These are phyloP conservation scores for Diadema setosum DNA, from an alignment of 35 echinoderm and acorn worm genomes.

Conservation along the genomic window DNA sequence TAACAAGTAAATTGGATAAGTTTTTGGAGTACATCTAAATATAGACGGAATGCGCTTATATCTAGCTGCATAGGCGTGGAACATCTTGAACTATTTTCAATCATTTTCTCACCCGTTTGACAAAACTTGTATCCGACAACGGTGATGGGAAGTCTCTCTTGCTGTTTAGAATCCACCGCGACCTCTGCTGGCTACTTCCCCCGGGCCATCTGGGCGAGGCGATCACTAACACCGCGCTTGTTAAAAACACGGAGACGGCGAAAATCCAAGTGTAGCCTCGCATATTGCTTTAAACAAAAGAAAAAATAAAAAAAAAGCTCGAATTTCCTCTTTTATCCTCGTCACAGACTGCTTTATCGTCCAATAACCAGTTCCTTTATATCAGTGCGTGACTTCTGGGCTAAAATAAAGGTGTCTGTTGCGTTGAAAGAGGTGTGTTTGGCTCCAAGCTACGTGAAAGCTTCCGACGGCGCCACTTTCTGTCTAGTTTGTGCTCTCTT, in stretches of 20 bases:
- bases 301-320: background rate
- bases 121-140: conserved; percentile 5
- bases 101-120: conserved; percentile 20
- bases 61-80: no score
- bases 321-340: background rate
- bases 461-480: background rate
- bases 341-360: background rate
- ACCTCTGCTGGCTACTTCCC: background rate
- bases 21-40: no score
- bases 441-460: background rate
- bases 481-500: background rate
- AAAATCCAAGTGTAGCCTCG: background rate
- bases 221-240: background rate
- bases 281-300: background rate
- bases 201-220: conserved; percentile 8
- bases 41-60: no score
- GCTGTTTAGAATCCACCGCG: background rate
- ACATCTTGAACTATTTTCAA: no score
- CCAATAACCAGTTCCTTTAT: no score
- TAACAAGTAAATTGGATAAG: no score
- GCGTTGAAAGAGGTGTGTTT: no score
- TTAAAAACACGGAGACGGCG: background rate
- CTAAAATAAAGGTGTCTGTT: background rate
- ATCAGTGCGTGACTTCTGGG: background rate
- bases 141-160: background rate